These are phyloP conservation scores for Cepphus grylle DNA, from an alignment of 2,113 vertebrate genomes.

Conservation along the genomic window DNA sequence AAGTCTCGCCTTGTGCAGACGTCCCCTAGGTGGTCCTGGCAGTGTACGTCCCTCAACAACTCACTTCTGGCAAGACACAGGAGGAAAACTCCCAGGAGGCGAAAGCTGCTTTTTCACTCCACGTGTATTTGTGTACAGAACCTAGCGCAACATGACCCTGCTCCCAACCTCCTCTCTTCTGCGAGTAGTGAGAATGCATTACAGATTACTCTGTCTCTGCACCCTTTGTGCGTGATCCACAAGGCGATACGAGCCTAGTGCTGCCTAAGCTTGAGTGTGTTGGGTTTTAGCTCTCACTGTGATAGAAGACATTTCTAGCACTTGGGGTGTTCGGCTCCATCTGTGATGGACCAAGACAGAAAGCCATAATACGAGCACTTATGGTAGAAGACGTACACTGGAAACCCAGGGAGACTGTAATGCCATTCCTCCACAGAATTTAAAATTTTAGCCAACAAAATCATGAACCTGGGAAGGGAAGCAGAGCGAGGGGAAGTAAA, in stretches of 20 bases:
- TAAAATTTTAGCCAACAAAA: neutral
- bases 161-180: neutral
- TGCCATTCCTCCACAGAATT: neutral
- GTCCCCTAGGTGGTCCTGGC: neutral
- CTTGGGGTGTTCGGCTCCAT: neutral
- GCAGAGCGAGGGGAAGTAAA: accelerated
- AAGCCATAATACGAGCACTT: accelerated
- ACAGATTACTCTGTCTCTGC: neutral
- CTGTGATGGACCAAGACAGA: neutral
- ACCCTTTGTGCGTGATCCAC: neutral
- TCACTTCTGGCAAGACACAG: neutral
- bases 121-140: neutral
- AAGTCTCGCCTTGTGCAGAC: neutral
- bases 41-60: neutral
- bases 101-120: neutral
- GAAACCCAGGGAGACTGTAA: neutral
- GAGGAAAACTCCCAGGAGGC: neutral
- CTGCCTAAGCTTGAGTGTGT: neutral
- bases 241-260: neutral
- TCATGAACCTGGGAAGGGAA: neutral
- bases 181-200: neutral
- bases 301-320: neutral
- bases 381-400: neutral
- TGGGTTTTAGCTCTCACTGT: neutral
- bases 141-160: neutral